Conservation (phyloP, 2,888 invertebrate genomes). For the Drosophila kokeensis region DNA sequence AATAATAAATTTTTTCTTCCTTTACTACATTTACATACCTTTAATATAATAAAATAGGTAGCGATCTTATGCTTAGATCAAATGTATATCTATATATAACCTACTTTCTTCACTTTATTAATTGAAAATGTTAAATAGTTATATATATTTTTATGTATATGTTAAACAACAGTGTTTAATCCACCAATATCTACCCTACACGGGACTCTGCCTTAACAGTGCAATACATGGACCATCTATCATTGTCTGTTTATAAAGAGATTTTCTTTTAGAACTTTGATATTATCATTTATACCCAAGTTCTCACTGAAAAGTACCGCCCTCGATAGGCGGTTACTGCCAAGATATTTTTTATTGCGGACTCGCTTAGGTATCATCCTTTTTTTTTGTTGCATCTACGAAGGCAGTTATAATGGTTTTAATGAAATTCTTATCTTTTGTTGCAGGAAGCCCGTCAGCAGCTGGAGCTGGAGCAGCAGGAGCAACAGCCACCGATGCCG, state of each 20-base stretch:
- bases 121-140: neutral
- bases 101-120: neutral
- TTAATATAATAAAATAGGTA: neutral
- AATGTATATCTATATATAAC: neutral
- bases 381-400: constrained; percentile 45
- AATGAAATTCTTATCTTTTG: constrained; percentile 80
- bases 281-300: neutral
- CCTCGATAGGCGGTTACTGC: constrained; percentile 32
- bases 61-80: neutral
- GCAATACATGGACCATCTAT: neutral
- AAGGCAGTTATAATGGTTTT: constrained; percentile 74
- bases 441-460: constrained; percentile 59
- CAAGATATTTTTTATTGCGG: constrained; percentile 17
- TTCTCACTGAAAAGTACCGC: constrained; percentile 24
- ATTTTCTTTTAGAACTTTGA: neutral
- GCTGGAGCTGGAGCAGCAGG: constrained; percentile 17
- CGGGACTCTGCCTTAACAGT: neutral
- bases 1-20: neutral
- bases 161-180: neutral
- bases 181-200: neutral
- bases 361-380: constrained; percentile 28
- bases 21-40: too few species aligned
- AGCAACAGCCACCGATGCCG: constrained; percentile 33
- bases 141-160: too few species aligned
- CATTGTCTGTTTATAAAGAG: neutral